Evolutionary conservation across 2,797 vertebrate genomes (phyloP).

Genomic region (Nyctibius grandis): DNA sequence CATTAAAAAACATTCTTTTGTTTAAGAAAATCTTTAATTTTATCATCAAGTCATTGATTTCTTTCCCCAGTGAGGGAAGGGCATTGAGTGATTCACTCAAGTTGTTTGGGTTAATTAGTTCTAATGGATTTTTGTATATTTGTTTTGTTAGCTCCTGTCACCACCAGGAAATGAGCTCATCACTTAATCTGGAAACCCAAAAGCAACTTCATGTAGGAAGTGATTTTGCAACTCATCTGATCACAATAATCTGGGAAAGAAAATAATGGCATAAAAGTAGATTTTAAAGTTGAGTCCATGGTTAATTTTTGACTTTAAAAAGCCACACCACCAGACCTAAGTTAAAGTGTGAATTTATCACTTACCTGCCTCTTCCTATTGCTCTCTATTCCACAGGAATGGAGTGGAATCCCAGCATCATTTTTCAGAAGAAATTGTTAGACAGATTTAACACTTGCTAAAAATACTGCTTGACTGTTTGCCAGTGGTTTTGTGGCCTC

Average conservation of each 20-base stretch:
- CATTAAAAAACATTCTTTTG: not conserved
- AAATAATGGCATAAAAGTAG: not conserved
- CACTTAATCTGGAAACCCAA: not conserved
- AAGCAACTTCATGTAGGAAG: not conserved
- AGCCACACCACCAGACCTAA: not conserved
- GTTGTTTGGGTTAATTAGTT: conserved; percentile 17
- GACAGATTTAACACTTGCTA: not conserved
- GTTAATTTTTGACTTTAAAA: not conserved
- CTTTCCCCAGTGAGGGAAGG: not conserved
- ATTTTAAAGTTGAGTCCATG: not conserved
- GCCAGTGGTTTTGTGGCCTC: not conserved
- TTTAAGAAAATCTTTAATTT: not conserved
- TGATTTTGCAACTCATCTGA: not conserved
- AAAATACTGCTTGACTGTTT: not conserved
- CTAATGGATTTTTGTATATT: conserved; percentile 53
- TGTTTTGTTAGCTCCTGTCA: conserved; percentile 12
- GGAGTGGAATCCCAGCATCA: not conserved
- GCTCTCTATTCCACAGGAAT: not conserved
- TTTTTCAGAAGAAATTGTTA: not conserved
- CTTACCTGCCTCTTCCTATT: not conserved
- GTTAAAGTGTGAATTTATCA: not conserved
- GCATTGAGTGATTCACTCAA: conserved; percentile 11
- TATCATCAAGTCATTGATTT: not conserved
- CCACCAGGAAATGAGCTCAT: conserved; percentile 2
- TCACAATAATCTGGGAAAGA: not conserved